Percentiles rank a stretch among this genome's conserved stretches.
phyloP scores from a whole-genome alignment of 2,113 vertebrate species.

The Diglossa brunneiventris region DNA sequence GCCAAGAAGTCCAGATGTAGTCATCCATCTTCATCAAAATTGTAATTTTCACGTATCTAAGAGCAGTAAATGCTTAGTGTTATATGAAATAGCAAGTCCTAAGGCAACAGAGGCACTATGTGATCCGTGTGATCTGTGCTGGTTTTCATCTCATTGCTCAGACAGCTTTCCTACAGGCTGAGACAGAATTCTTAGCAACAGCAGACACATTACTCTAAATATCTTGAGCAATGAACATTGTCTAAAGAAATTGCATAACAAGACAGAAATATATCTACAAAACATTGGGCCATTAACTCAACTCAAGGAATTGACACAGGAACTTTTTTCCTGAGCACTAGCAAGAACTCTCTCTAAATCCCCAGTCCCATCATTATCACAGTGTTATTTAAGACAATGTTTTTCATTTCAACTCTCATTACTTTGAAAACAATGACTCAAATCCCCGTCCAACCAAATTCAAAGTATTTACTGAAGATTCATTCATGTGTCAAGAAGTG shows the following conservation, averaged over 20 bases:
- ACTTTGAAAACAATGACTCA: not conserved
- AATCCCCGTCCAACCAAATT: not conserved
- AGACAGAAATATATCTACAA: not conserved
- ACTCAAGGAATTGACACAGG: not conserved
- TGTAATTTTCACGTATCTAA: not conserved
- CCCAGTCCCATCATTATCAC: not conserved
- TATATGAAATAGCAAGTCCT: not conserved
- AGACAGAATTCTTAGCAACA: not conserved
- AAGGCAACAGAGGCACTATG: not conserved
- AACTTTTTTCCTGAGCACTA: not conserved
- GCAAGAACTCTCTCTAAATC: not conserved
- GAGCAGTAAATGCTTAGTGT: not conserved
- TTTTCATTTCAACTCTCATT: not conserved
- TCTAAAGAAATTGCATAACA: not conserved
- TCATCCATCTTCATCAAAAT: not conserved
- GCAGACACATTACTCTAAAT: not conserved
- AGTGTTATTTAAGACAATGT: not conserved
- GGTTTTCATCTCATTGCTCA: not conserved
- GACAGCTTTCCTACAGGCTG: not conserved
- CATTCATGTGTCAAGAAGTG: not conserved
- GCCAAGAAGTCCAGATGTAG: not conserved
- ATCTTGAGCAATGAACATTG: not conserved
- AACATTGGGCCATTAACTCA: not conserved
- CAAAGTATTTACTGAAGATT: not conserved
- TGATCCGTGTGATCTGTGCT: not conserved